phyloP scores from a whole-genome alignment of 2,113 vertebrate species.

The Pseudolaguvia tuberculata region DNA sequence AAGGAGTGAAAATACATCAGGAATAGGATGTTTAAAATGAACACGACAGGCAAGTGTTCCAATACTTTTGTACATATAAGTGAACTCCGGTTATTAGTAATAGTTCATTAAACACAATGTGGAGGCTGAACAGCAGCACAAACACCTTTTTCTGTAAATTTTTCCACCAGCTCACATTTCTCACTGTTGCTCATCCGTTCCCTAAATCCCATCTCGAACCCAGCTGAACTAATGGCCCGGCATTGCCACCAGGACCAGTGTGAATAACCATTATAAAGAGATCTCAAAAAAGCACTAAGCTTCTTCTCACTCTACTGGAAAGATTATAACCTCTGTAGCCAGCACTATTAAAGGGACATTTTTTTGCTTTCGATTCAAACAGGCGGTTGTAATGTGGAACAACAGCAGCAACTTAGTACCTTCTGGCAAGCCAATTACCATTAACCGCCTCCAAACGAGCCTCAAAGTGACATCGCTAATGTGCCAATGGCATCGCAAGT shows the following conservation, averaged over 20 bases:
- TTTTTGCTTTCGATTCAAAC: background rate
- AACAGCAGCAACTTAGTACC: constrained; percentile 34
- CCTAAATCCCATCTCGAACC: background rate
- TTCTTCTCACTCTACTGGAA: background rate
- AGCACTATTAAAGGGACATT: background rate
- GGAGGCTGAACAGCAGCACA: constrained; percentile 49
- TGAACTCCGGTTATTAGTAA: constrained; percentile 12
- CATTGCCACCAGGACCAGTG: constrained; percentile 11
- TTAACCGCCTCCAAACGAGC: constrained; percentile 35
- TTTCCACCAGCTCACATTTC: constrained; percentile 8
- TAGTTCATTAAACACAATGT: constrained; percentile 35
- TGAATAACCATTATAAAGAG: background rate
- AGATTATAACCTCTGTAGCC: background rate
- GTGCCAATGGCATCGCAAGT: constrained; percentile 33
- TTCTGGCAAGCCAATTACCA: constrained; percentile 40
- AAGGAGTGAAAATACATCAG: too few relatives aligned
- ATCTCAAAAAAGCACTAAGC: background rate
- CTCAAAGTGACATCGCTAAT: constrained; percentile 47
- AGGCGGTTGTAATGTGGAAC: constrained; percentile 16
- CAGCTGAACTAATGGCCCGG: constrained; percentile 23
- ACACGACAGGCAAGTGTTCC: too few relatives aligned
- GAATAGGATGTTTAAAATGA: too few relatives aligned
- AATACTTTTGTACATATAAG: too few relatives aligned
- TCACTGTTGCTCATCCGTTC: constrained; percentile 23
- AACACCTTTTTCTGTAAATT: constrained; percentile 53